These are phyloP conservation scores for Phrixothrix hirtus DNA, from an alignment of 2,888 invertebrate species.

Conservation along the genomic window DNA sequence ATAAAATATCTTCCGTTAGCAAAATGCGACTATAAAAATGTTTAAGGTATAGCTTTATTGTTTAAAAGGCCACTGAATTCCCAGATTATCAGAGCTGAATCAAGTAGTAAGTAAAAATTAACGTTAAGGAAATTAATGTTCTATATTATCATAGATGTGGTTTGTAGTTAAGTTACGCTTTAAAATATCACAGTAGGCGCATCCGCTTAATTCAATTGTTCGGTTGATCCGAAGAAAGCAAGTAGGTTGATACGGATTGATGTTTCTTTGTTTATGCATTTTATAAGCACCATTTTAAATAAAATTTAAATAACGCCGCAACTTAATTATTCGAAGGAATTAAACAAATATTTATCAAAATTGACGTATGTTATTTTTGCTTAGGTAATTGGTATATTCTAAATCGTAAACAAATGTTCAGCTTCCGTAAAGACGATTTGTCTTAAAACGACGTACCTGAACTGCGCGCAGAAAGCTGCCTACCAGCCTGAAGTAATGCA, in stretches of 20 bases:
- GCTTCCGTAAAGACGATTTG: conserved; percentile 27
- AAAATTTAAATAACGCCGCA: no score
- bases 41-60: conserved; percentile 24
- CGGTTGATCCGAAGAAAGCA: conserved; percentile 10
- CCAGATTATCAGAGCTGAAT: conserved; percentile 27
- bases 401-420: conserved; percentile 26
- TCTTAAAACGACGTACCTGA: conserved; percentile 21
- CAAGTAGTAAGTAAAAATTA: conserved; percentile 30
- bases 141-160: conserved; percentile 30
- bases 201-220: conserved; percentile 33
- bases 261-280: conserved; percentile 20
- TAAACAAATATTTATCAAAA: no score
- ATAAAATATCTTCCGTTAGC: conserved; percentile 22
- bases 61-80: conserved; percentile 31
- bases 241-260: conserved; percentile 25
- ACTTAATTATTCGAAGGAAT: no score
- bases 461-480: conserved; percentile 23
- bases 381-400: conserved; percentile 8
- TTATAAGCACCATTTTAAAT: no score
- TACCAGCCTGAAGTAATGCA: conserved; percentile 33
- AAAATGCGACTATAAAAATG: conserved; percentile 19
- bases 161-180: conserved; percentile 26
- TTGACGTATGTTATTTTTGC: conserved; percentile 5
- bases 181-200: conserved; percentile 32
- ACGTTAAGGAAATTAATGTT: conserved; percentile 32